Base-by-base conservation (phyloP, 2,888 invertebrate genomes). In the Stomorhina lunata region DNA sequence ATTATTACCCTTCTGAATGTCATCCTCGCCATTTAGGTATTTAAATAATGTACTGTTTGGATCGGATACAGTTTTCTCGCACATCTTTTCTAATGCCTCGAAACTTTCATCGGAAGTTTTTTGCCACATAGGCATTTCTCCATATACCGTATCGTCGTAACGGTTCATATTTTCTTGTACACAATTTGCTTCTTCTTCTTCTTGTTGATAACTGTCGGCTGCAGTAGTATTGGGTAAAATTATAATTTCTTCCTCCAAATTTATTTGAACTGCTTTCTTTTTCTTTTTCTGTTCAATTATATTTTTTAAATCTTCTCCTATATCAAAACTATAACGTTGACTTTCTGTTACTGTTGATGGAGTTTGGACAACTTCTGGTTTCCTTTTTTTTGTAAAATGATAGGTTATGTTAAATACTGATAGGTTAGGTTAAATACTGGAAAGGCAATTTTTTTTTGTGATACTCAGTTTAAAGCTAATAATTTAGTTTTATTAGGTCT, bases 51-150 rank as follows among this genome's bases (percentile, higher is more conserved):
- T 55, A 20, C 57, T 34, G 27, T 78, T 29, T 15, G 76, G 34
- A 77, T 79, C 90, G 1, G 90, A 90, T 0, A 82, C 87, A 0
- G 29, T 59, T 59, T 72, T 71, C 48, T 65, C 50, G 7, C 55
- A 71, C 66, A 76, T 50, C 2, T 15, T 65, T 55, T 91, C 90
- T n/a, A 90, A 79, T 2, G 86, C 87, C 76, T 87, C 87, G 29
- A 91, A 91, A 45, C 89, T 91, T 27, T 89, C 88, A 75, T 85
- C 84, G 9, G 82, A 83, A 20, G 57, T 55, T n/a, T 75, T 81
- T 34, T 82, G 83, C 73, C 78, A 75, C n/a, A 63, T 72, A 0
- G 32, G 15, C 3, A 15, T 2, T 59, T 53, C 57, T 12, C 9
- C 65, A 20, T 17, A 20, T 5, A 3, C 12, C n/a, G 32, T 61